Evolutionary conservation across 2,797 vertebrate species (phyloP).

Genomic region (Dromococcyx pavoninus): DNA sequence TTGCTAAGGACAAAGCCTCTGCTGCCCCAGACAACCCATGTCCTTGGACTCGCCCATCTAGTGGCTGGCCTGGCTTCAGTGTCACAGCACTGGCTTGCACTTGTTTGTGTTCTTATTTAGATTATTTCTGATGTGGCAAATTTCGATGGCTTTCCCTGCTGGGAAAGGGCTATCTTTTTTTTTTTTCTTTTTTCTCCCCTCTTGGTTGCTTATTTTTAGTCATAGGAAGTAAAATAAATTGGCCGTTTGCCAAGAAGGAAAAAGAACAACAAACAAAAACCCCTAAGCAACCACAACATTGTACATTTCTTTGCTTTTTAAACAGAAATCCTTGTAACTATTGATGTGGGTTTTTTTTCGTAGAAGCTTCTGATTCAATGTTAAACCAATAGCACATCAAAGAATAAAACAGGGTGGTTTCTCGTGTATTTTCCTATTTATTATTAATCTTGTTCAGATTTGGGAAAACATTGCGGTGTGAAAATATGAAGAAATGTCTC

Average conservation of each 20-base stretch:
- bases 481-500: neutral
- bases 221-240: constrained; percentile 8
- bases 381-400: neutral
- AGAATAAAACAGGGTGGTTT: neutral
- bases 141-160: neutral
- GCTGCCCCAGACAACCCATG: neutral
- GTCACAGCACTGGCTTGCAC: neutral
- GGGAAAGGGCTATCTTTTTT: neutral
- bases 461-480: neutral
- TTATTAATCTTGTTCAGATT: neutral
- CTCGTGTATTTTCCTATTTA: neutral
- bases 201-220: constrained; percentile 28
- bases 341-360: neutral
- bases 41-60: neutral
- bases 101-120: neutral
- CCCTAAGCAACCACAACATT: neutral
- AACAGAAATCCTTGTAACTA: neutral
- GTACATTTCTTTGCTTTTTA: constrained; percentile 6
- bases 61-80: neutral
- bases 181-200: accelerated
- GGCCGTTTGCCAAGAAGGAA: neutral
- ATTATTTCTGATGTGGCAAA: neutral
- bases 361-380: neutral
- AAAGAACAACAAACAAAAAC: neutral
- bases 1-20: neutral